Conservation (phyloP, 2,888 invertebrate species). For the Sacculina carcini region DNA sequence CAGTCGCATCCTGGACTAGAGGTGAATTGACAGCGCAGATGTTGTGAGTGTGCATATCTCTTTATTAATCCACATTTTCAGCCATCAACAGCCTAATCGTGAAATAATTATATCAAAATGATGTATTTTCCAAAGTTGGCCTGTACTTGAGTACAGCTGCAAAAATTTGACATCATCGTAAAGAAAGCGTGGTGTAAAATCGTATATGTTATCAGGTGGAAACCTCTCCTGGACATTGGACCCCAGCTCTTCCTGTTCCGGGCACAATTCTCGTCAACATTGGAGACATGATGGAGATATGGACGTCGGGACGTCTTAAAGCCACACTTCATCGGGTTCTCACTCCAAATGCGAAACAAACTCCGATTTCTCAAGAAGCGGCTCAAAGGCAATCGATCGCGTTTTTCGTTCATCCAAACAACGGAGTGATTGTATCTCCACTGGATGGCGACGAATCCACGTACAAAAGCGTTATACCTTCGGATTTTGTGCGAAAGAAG, state of each 20-base stretch:
- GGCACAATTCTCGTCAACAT: constrained; percentile 36
- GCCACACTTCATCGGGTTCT: constrained; percentile 43
- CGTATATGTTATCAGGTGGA: constrained; percentile 27
- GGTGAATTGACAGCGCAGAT: constrained; percentile 19
- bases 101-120: background rate
- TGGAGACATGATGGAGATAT: constrained; percentile 42
- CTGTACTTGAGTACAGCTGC: too few relatives aligned
- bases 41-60: too few relatives aligned
- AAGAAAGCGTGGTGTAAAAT: too few relatives aligned
- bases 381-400: constrained; percentile 45
- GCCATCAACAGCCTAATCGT: too few relatives aligned
- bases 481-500: constrained; percentile 3
- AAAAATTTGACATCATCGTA: too few relatives aligned
- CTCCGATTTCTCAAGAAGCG: constrained; percentile 37
- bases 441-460: constrained; percentile 17
- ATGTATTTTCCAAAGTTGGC: too few relatives aligned
- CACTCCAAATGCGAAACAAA: too few relatives aligned
- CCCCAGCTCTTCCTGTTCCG: constrained; percentile 25
- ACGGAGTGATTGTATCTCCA: constrained; percentile 26
- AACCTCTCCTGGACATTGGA: constrained; percentile 37
- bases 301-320: constrained; percentile 41
- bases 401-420: constrained; percentile 47
- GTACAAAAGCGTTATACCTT: constrained; percentile 5
- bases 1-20: constrained; percentile 49
- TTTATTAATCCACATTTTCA: too few relatives aligned